A percentile compares a stretch with the other conserved stretches of the same genome.
phyloP scores from a whole-genome alignment of 2,113 vertebrate species.

The Tichodroma muraria region DNA sequence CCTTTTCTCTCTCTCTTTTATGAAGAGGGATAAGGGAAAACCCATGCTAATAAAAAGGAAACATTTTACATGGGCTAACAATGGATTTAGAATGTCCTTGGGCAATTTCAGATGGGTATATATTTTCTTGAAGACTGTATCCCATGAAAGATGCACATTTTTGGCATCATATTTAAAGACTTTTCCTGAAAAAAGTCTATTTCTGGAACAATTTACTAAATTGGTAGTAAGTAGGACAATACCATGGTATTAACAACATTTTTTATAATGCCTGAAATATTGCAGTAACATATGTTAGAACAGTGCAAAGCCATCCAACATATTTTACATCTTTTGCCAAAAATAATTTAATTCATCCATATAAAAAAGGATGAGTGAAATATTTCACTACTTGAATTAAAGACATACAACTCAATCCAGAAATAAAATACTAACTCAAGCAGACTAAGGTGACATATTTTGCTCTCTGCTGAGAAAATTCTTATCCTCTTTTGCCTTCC shows the following conservation, averaged over 20 bases:
- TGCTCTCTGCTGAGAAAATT: background rate
- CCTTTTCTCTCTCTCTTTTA: background rate
- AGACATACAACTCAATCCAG: background rate
- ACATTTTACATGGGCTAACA: conserved; percentile 48
- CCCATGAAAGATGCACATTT: conserved; percentile 34
- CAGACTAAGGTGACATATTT: background rate
- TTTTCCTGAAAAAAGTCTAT: conserved; percentile 25
- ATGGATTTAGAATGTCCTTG: conserved; percentile 6
- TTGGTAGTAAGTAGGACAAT: conserved; percentile 54
- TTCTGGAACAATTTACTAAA: conserved; percentile 58
- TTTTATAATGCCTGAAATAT: conserved; percentile 39
- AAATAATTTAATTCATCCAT: conserved; percentile 36
- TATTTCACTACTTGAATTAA: conserved; percentile 36
- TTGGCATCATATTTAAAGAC: conserved; percentile 32
- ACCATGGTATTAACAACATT: conserved; percentile 32
- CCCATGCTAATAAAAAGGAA: conserved; percentile 58
- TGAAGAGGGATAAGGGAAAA: conserved; percentile 43
- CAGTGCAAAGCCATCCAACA: conserved; percentile 14
- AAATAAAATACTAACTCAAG: background rate
- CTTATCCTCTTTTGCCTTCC: background rate
- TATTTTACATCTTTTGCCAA: conserved; percentile 37
- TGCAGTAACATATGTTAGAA: conserved; percentile 37
- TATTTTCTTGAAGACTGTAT: conserved; percentile 7
- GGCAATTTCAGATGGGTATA: conserved; percentile 44
- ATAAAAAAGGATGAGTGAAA: conserved; percentile 12